Evolutionary conservation across 2,888 invertebrate species (phyloP), one percentile per base, ranked within the genome.

Genomic region (Apotomis turbidana): DNA sequence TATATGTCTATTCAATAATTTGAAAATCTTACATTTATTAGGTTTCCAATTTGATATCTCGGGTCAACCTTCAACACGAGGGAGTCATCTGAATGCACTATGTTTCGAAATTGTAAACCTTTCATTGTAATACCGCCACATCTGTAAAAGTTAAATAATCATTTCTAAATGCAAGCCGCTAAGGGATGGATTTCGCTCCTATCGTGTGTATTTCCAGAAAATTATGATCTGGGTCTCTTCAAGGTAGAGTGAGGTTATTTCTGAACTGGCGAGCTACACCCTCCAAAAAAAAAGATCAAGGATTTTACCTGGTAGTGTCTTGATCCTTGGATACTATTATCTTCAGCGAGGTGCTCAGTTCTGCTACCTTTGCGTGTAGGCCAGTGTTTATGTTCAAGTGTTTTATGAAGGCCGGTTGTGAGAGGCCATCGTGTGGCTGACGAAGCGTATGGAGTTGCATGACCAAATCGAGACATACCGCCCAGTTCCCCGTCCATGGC

Each of bases 401-500:
- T 8, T 78, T 76, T 41, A 86, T 79, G 36, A 71, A 74, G 0
- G 95, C 95, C 2, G 97, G 96, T 13, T 96, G 87, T 52, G 95
- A 89, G 0, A 96, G 89, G 0, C 94, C 92, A 58, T 95, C 91
- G 5, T 94, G 90, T 27, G 94, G 91, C 66, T 94, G 89, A 49
- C 94, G 94, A 27, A 97, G 80, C 10, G 96, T 93, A 62, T 95
- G 93, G 73, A 96, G 94, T 89, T 98, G 98, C 27, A 98, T 88
- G 94, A 98, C 94, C 0, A 96, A 95, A 85, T 98, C 97, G 79
- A 98, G 91, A 80, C 97, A 96, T 4, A 96, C 94, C 0, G 96
- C 95, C 97, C 97, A 98, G 83, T 97, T 96, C 70, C 95, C 94
- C n/a, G 93, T 90, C 97, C 97, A 97, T 57, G 85, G 81, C 0